These are phyloP conservation scores for Ardeotis arabs DNA, from an alignment of 2,113 vertebrate genomes.

Conservation along the genomic window DNA sequence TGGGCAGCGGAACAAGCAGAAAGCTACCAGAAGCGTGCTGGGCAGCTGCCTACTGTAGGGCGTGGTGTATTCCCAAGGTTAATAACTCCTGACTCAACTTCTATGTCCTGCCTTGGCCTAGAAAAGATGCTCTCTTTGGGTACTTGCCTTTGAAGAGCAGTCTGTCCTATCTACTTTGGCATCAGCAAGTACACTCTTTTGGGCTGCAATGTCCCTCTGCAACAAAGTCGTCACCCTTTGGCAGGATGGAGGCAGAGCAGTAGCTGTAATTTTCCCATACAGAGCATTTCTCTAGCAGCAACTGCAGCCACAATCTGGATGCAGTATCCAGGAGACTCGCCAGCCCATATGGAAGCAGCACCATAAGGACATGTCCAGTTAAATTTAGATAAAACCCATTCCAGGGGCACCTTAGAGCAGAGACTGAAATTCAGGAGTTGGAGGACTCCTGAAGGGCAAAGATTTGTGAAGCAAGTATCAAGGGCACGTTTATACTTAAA, in stretches of 20 bases:
- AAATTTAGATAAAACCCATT: neutral
- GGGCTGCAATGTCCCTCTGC: neutral
- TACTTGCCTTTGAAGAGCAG: neutral
- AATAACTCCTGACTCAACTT: neutral
- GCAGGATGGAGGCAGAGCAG: neutral
- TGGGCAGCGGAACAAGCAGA: neutral
- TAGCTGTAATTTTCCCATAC: neutral
- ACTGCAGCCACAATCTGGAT: neutral
- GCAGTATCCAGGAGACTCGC: neutral
- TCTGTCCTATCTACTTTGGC: neutral
- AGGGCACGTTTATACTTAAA: neutral
- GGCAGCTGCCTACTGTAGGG: neutral
- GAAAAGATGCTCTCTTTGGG: neutral
- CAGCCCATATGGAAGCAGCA: neutral
- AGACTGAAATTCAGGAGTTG: neutral
- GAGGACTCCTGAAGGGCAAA: neutral
- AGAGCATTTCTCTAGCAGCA: neutral
- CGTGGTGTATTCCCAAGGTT: neutral
- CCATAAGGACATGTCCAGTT: neutral
- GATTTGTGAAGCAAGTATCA: neutral
- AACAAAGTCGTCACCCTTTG: neutral
- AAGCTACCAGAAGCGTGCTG: accelerated
- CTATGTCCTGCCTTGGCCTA: neutral
- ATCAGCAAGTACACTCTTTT: accelerated
- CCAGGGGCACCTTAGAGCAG: neutral